These are phyloP conservation scores for Masnerella sp. DNA, from an alignment of 2,888 invertebrate species.

Conservation along the genomic window DNA sequence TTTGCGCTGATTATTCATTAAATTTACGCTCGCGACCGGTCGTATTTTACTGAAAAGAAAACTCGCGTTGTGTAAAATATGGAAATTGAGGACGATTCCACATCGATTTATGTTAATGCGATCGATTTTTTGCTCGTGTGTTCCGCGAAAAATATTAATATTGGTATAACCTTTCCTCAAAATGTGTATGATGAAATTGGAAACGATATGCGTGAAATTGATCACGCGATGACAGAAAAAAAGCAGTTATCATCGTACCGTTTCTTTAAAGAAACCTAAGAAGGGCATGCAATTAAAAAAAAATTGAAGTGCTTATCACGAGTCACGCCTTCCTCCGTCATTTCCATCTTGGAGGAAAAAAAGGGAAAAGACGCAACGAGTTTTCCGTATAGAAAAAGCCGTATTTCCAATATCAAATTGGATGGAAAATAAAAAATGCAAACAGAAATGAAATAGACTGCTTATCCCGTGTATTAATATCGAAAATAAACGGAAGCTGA, in stretches of 20 bases:
- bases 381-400: slow-evolving; percentile 24
- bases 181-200: slow-evolving; percentile 26
- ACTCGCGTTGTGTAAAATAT: slow-evolving; percentile 28
- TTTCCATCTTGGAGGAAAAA: slow-evolving; percentile 9
- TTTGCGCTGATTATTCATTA: slow-evolving; percentile 24
- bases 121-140: slow-evolving; percentile 29
- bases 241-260: slow-evolving; percentile 8
- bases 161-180: slow-evolving; percentile 20
- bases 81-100: slow-evolving; percentile 32
- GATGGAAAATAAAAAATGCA: slow-evolving; percentile 15
- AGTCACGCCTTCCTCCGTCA: slow-evolving; percentile 19
- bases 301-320: slow-evolving; percentile 7
- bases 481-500: slow-evolving; percentile 7
- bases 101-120: slow-evolving; percentile 38
- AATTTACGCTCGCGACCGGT: background rate
- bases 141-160: slow-evolving; percentile 43
- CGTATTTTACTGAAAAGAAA: slow-evolving; percentile 28
- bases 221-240: slow-evolving; percentile 11
- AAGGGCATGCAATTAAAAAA: slow-evolving; percentile 10
- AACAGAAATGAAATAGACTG: slow-evolving; percentile 1
- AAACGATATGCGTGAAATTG: slow-evolving; percentile 19
- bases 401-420: slow-evolving; percentile 20
- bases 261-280: slow-evolving; percentile 10
- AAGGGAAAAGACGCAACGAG: slow-evolving; percentile 3
- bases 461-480: slow-evolving; percentile 18